These are phyloP conservation scores for Xestia ashworthii DNA, from an alignment of 2,888 invertebrate genomes.

Conservation along the genomic window DNA sequence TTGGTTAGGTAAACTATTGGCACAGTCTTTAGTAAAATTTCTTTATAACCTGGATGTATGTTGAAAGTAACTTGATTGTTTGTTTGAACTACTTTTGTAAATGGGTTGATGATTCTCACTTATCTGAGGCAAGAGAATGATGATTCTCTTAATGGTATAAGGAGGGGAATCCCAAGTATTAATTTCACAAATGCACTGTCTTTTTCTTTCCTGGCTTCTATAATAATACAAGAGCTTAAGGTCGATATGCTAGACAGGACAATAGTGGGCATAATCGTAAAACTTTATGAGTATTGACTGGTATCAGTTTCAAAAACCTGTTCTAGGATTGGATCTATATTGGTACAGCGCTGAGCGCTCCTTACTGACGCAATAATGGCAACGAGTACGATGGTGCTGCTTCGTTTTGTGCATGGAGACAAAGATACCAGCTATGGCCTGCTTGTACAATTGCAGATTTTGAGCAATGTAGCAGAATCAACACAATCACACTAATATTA, in stretches of 20 bases:
- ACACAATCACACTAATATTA: background rate
- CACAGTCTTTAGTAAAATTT: background rate
- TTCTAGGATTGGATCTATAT: conserved; percentile 45
- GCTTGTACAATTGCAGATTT: background rate
- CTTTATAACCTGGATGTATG: background rate
- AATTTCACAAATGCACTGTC: background rate
- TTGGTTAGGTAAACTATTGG: conserved; percentile 18
- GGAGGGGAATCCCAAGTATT: background rate
- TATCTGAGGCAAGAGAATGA: background rate
- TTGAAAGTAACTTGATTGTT: background rate
- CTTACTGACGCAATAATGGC: conserved; percentile 21
- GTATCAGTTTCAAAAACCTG: conserved; percentile 52
- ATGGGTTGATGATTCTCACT: background rate
- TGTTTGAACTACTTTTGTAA: background rate
- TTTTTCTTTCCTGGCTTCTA: background rate
- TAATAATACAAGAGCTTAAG: conserved; percentile 14
- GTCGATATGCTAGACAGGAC: conserved; percentile 23
- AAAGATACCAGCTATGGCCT: background rate
- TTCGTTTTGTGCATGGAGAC: background rate
- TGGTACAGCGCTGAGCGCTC: background rate
- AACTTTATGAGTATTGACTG: conserved; percentile 56
- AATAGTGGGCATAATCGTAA: conserved; percentile 41
- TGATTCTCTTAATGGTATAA: background rate
- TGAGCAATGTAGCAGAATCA: background rate
- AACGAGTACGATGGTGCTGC: too few species aligned